Evolutionary conservation across 2,797 vertebrate genomes (phyloP).

Genomic region (Pseudotriccus pelzelni): DNA sequence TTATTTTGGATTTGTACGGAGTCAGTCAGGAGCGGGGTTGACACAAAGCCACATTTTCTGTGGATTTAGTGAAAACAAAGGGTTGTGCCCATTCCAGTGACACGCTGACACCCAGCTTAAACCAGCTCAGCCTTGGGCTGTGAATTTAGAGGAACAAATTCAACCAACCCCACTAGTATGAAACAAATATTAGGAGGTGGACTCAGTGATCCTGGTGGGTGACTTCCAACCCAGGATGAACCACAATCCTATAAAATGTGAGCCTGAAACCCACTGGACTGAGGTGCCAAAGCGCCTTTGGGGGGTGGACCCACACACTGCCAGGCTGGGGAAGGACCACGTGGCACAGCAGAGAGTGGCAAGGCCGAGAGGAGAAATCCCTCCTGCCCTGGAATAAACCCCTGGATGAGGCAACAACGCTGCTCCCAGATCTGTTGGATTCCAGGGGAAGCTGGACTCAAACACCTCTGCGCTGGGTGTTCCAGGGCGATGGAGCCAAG

Average conservation of each 20-base stretch:
- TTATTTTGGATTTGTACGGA: background rate
- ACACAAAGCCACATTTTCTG: background rate
- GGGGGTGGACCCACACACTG: accelerated
- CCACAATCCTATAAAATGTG: accelerated
- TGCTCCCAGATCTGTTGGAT: background rate
- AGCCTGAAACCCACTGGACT: accelerated
- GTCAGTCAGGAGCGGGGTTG: background rate
- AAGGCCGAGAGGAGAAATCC: background rate
- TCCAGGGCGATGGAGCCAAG: background rate
- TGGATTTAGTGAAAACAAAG: background rate
- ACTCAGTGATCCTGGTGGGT: accelerated
- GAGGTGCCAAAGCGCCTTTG: background rate
- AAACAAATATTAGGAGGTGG: accelerated
- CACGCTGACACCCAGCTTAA: background rate
- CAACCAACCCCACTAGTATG: accelerated
- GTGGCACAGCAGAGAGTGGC: accelerated
- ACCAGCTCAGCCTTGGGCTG: background rate
- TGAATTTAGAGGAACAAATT: background rate
- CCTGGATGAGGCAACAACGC: accelerated
- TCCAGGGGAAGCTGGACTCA: accelerated
- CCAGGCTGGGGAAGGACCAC: background rate
- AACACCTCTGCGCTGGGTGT: accelerated
- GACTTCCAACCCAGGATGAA: background rate
- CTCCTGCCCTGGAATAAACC: accelerated
- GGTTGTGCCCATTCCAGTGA: background rate